phyloP scores from a whole-genome alignment of 2,113 vertebrate species.

The Zosterops borbonicus region DNA sequence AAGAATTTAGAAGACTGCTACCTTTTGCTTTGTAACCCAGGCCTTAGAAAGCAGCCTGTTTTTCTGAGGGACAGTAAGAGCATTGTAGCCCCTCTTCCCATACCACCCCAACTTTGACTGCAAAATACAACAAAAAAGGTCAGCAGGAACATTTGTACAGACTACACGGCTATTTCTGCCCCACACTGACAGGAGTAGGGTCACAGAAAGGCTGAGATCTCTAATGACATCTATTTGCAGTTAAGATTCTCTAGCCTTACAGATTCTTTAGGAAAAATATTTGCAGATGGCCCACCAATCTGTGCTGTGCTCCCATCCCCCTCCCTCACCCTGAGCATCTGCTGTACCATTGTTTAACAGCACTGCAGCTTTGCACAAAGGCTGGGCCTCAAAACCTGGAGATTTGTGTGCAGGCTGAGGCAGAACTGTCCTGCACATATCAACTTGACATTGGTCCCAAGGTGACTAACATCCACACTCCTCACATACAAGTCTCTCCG shows the following conservation, averaged over 20 bases:
- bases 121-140: background rate
- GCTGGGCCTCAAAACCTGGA: background rate
- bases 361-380: background rate
- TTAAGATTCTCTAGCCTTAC: slow-evolving; percentile 46
- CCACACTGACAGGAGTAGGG: background rate
- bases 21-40: background rate
- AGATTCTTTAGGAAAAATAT: slow-evolving; percentile 64
- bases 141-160: background rate
- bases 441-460: background rate
- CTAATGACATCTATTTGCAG: slow-evolving; percentile 59
- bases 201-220: slow-evolving; percentile 48
- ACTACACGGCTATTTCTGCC: background rate
- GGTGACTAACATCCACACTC: background rate
- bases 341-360: slow-evolving; percentile 52
- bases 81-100: background rate
- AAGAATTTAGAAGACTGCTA: background rate
- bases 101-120: background rate
- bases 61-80: background rate
- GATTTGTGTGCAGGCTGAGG: background rate
- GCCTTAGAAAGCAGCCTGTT: background rate
- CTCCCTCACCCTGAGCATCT: slow-evolving; percentile 35
- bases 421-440: background rate
- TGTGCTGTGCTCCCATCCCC: slow-evolving; percentile 45
- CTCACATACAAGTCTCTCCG: background rate
- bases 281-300: slow-evolving; percentile 70